Evolutionary conservation across 2,113 vertebrate species (phyloP), one percentile per base, ranked within the genome.

Genomic region (Xiphorhynchus elegans): DNA sequence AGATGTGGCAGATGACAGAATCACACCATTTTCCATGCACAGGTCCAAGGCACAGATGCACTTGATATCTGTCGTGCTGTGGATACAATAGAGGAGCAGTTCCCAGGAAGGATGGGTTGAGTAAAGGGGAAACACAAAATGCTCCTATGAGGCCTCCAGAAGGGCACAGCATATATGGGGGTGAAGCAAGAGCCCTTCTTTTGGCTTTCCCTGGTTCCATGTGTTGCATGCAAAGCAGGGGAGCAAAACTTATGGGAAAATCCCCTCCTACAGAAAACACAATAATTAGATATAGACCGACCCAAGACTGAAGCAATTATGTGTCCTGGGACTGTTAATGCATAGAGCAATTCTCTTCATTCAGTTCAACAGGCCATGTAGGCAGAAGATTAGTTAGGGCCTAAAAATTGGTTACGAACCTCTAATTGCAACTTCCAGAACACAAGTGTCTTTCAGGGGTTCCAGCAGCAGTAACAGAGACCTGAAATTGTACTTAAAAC

Each of bases 291-390:
- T 28, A 50, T 1, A 75, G 28, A 49, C 39, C 79, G 52, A 42
- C 2, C 17, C 35, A 79, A 42, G 58, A 33, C 17, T 35, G 72
- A 89, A 64, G 18, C 13, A 76, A 24, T 35, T 60, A 23, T 67
- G 44, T 67, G 31, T 40, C 62, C 67, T 46, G 31, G n/a, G 24
- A 33, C 52, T 74, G 46, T 56, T 62, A 69, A 66, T 9, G 23
- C 23, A 24, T 49, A 16, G 14, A 67, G 14, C 1, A 3, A 73
- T 75, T 79, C 0, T 8, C 46, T 75, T 37, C 39, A 37, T 44
- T 80, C 1, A 2, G n/a, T 37, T 46, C 52, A 53, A 28, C 7
- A 60, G 28, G 21, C 49, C 2, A 40, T 0, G 1, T 2, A n/a
- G 9, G 31, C 39, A 79, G 25, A 31, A 73, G 13, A 17, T 60